Percentiles rank a stretch among this genome's conserved stretches.
phyloP scores from a whole-genome alignment of 2,113 vertebrate species.

The Sphyrna mokarran region DNA sequence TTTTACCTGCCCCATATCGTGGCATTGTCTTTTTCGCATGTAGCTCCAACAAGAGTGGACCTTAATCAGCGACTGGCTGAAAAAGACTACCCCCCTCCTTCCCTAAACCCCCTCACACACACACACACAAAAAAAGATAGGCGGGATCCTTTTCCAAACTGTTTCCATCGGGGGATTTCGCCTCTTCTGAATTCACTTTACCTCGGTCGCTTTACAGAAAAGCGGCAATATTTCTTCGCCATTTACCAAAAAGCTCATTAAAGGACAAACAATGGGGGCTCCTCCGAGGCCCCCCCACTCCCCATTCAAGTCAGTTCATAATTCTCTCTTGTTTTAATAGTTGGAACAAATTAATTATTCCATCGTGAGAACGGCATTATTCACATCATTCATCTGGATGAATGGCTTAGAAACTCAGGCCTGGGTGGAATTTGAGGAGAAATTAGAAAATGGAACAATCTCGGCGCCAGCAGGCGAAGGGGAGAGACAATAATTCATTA shows the following conservation, averaged over 20 bases:
- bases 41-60: background rate
- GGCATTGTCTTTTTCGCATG: background rate
- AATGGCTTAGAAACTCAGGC: slow-evolving; percentile 78
- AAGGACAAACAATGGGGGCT: slow-evolving; percentile 93
- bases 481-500: slow-evolving; percentile 92
- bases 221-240: slow-evolving; percentile 86
- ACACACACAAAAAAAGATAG: slow-evolving; percentile 14
- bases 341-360: slow-evolving; percentile 99
- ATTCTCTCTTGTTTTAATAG: slow-evolving; percentile 92
- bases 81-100: too few relatives aligned
- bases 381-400: slow-evolving; percentile 75
- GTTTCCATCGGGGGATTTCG: slow-evolving; percentile 60
- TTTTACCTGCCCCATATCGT: slow-evolving; percentile 48
- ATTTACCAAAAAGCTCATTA: slow-evolving; percentile 98
- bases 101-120: too few relatives aligned
- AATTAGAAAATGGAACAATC: slow-evolving; percentile 78
- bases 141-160: background rate
- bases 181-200: slow-evolving; percentile 70
- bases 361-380: slow-evolving; percentile 90
- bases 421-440: slow-evolving; percentile 80
- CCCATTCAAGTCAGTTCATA: slow-evolving; percentile 85
- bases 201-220: slow-evolving; percentile 85
- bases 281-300: slow-evolving; percentile 72
- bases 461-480: slow-evolving; percentile 47
- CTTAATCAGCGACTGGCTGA: background rate